These are phyloP conservation scores for Leuctra nigra DNA, from an alignment of 2,888 invertebrate species.

Conservation along the genomic window DNA sequence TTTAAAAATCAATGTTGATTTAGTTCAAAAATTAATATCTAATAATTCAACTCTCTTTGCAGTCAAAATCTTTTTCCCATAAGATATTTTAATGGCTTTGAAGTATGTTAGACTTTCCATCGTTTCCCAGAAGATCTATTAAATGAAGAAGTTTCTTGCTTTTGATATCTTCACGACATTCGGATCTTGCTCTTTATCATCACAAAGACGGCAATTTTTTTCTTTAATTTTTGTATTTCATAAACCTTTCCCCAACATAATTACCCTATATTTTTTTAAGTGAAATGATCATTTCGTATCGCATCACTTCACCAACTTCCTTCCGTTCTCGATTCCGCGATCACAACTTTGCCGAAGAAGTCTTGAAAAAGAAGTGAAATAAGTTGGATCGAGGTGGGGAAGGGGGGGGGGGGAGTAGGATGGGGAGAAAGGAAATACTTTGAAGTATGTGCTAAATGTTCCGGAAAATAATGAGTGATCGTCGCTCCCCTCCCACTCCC, in stretches of 20 bases:
- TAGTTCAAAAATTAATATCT: too few species aligned
- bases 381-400: conserved; percentile 9
- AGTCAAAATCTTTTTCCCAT: too few species aligned
- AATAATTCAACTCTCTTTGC: too few species aligned
- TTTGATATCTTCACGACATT: too few species aligned
- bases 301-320: conserved; percentile 17
- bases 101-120: too few species aligned
- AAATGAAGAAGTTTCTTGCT: too few species aligned
- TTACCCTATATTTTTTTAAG: conserved; percentile 12
- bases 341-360: conserved; percentile 18
- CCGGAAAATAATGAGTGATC: conserved; percentile 48
- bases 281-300: conserved; percentile 16
- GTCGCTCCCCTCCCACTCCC: conserved; percentile 39
- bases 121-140: too few species aligned
- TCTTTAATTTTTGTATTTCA: conserved; percentile 13
- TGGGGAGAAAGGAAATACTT: conserved; percentile 36
- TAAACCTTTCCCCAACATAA: conserved; percentile 15
- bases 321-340: conserved; percentile 17
- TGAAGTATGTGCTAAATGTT: conserved; percentile 47
- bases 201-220: background rate
- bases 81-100: too few species aligned
- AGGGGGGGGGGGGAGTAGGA: conserved; percentile 32
- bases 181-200: too few species aligned
- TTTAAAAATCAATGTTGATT: too few species aligned
- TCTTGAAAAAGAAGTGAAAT: conserved; percentile 18